Evolutionary conservation across 2,797 vertebrate genomes (phyloP).

Genomic region (Danio albolineatus): DNA sequence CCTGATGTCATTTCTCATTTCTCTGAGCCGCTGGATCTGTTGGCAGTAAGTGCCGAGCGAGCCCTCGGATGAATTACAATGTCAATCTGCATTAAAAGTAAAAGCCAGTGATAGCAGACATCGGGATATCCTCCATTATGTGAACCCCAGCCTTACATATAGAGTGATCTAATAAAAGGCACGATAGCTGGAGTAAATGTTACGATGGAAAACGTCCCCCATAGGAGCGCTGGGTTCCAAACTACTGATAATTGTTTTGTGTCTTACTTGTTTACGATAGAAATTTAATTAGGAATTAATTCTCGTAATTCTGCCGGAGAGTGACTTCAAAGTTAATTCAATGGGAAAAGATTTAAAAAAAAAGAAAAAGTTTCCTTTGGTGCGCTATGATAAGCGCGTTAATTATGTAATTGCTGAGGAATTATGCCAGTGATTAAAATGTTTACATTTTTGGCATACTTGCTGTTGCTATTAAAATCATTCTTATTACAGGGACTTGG

Average conservation of each 20-base stretch:
- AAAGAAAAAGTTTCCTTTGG: slow-evolving; percentile 41
- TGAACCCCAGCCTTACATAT: slow-evolving; percentile 17
- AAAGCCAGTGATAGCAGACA: slow-evolving; percentile 31
- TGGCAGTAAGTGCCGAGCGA: slow-evolving; percentile 54
- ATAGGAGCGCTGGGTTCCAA: slow-evolving; percentile 3
- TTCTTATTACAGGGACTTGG: not conserved
- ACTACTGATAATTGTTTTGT: slow-evolving; percentile 47
- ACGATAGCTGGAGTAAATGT: slow-evolving; percentile 19
- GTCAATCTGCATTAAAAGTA: slow-evolving; percentile 58
- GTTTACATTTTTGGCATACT: slow-evolving; percentile 17
- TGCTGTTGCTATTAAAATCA: slow-evolving; percentile 6
- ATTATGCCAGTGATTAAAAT: slow-evolving; percentile 31
- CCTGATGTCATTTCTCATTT: slow-evolving; percentile 58
- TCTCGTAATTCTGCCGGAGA: slow-evolving; percentile 34
- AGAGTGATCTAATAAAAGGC: not conserved
- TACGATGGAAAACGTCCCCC: slow-evolving; percentile 16
- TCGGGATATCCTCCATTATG: slow-evolving; percentile 32
- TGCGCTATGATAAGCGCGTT: slow-evolving; percentile 44
- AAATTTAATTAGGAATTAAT: slow-evolving; percentile 56
- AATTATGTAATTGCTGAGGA: slow-evolving; percentile 49
- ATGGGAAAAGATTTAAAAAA: slow-evolving; percentile 43
- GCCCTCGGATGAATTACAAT: slow-evolving; percentile 58
- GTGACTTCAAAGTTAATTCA: slow-evolving; percentile 52
- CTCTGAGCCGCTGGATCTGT: slow-evolving; percentile 49
- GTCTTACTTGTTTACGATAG: slow-evolving; percentile 44